A percentile compares a stretch with the other conserved stretches of the same genome.
These are phyloP conservation scores for Chymomyza fuscimana DNA, from an alignment of 2,888 invertebrate genomes.

Conservation along the genomic window DNA sequence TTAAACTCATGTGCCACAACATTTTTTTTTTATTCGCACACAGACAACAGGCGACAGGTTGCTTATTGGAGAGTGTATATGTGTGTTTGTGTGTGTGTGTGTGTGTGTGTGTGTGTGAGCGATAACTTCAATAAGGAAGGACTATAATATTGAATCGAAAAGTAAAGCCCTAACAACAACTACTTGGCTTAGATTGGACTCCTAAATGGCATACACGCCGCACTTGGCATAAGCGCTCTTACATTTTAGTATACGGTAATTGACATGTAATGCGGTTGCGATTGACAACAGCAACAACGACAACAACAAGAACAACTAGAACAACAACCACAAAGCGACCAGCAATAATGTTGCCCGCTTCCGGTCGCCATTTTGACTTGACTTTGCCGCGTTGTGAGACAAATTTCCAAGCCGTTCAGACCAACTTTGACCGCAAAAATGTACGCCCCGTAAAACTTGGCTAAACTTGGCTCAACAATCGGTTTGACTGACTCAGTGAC, in stretches of 20 bases:
- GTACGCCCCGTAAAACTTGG: slow-evolving; percentile 46
- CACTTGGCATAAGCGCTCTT: slow-evolving; percentile 63
- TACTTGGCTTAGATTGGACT: background rate
- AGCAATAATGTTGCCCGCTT: slow-evolving; percentile 52
- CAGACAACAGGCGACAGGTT: slow-evolving; percentile 10
- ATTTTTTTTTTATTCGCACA: slow-evolving; percentile 35
- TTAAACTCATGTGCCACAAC: slow-evolving; percentile 71
- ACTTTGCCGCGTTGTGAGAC: slow-evolving; percentile 42
- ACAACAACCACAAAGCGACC: slow-evolving; percentile 22
- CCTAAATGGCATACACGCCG: slow-evolving; percentile 21
- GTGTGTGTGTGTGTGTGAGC: slow-evolving; percentile 21
- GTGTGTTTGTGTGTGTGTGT: slow-evolving; percentile 23
- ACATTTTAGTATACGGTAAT: slow-evolving; percentile 69
- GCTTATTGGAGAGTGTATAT: slow-evolving; percentile 1
- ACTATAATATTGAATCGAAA: slow-evolving; percentile 42
- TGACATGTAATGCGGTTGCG: slow-evolving; percentile 72
- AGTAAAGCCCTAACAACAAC: slow-evolving; percentile 3
- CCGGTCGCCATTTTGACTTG: slow-evolving; percentile 55
- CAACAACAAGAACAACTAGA: slow-evolving; percentile 14
- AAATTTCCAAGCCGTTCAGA: slow-evolving; percentile 45
- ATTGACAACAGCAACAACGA: slow-evolving; percentile 62
- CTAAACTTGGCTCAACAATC: slow-evolving; percentile 9
- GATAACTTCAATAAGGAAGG: slow-evolving; percentile 53
- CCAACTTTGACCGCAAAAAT: slow-evolving; percentile 37
- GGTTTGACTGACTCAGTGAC: too few relatives aligned